phyloP scores from a whole-genome alignment of 2,113 vertebrate genomes.

The Eonycteris spelaea region DNA sequence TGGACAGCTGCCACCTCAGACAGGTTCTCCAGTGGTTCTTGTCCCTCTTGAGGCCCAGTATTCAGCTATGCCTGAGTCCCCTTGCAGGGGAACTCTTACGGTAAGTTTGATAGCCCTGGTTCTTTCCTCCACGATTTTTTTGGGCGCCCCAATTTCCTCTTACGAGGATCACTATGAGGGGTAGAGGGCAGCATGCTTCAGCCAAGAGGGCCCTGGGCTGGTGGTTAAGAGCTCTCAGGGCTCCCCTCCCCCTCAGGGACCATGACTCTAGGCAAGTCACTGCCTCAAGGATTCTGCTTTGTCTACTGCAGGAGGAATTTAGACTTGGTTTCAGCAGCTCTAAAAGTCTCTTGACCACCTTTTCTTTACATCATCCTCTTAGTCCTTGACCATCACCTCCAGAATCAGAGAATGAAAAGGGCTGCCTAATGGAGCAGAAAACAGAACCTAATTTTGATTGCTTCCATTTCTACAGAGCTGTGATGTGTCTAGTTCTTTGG shows the following conservation, averaged over 20 bases:
- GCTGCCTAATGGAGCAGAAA: neutral
- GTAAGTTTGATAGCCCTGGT: neutral
- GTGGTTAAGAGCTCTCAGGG: neutral
- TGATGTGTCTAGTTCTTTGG: neutral
- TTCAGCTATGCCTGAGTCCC: neutral
- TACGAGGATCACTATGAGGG: neutral
- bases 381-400: neutral
- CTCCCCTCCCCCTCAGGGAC: no score
- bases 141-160: neutral
- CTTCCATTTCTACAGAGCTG: neutral
- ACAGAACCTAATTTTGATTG: neutral
- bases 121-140: neutral
- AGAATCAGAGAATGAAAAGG: neutral
- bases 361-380: neutral
- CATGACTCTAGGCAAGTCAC: fast-evolving
- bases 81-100: neutral
- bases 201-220: neutral
- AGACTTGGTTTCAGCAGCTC: neutral
- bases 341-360: neutral
- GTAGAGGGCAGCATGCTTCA: neutral
- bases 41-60: neutral
- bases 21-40: neutral
- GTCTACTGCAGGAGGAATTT: no score
- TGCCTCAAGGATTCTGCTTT: neutral
- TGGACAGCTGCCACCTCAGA: neutral